These are phyloP conservation scores for Himalopsyche anomala DNA, from an alignment of 2,888 invertebrate species.

Conservation along the genomic window DNA sequence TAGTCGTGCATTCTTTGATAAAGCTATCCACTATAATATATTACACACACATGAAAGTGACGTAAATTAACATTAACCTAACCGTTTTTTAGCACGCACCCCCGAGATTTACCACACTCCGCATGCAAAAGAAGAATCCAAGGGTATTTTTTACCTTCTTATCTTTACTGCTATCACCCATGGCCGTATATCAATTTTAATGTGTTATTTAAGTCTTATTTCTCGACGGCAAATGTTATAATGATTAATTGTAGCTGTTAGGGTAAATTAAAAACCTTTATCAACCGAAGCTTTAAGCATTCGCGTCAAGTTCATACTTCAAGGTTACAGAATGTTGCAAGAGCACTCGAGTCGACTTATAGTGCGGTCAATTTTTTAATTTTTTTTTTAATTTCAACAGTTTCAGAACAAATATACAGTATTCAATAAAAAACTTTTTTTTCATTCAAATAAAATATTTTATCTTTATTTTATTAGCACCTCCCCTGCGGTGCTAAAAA, in stretches of 20 bases:
- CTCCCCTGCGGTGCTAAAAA: too few species aligned
- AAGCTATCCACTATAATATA: constrained; percentile 29
- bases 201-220: constrained; percentile 28
- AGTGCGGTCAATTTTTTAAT: too few species aligned
- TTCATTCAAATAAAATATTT: too few species aligned
- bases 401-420: too few species aligned
- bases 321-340: too few species aligned
- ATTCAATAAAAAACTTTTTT: too few species aligned
- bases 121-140: constrained; percentile 37
- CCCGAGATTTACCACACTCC: constrained; percentile 26
- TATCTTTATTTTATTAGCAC: too few species aligned
- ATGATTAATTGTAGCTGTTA: constrained; percentile 16
- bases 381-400: too few species aligned
- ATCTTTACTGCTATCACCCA: constrained; percentile 32
- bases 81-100: constrained; percentile 39
- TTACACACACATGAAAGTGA: constrained; percentile 38
- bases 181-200: constrained; percentile 38
- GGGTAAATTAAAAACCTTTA: neutral
- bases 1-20: constrained; percentile 38
- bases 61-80: constrained; percentile 43
- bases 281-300: too few species aligned
- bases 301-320: too few species aligned
- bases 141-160: constrained; percentile 22
- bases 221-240: constrained; percentile 5
- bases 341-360: too few species aligned